Base-by-base conservation (phyloP, 2,888 invertebrate species). In the Argynnis bischoffii region DNA sequence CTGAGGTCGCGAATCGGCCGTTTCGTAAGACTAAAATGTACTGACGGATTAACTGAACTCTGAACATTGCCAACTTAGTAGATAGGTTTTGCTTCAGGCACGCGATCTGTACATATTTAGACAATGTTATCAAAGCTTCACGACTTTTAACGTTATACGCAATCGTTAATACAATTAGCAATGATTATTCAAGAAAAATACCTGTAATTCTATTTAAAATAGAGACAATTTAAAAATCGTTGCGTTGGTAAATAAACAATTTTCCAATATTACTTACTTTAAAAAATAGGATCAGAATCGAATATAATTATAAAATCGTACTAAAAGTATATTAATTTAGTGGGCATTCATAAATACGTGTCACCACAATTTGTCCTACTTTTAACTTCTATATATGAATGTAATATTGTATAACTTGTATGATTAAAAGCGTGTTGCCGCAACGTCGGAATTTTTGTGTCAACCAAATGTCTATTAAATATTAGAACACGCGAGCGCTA, bases 41-140 rank as follows among this genome's bases (percentile, higher is more conserved):
- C 89, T 87, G 87, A 79, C 87, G 85, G 83, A 84, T 82, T 71
- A 83, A 83, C 80, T 80, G 80, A 84, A 82, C 81, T 80, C 79
- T 76, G 82, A 84, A 83, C 81, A 85, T 87, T 85, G 85, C 83
- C 83, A 85, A 88, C 86, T 86, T 81, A 84, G 84, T 87, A 85
- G 86, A 84, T 89, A 89, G 87, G 83, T 88, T 88, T 87, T 84
- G 84, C 85, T 80, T 80, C 81, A 80, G 82, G 78, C 91, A 90
- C 90, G 90, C 90, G 89, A 91, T 87, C 83, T 75, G 80, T 80
- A 77, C 79, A 77, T 79, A 70, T 77, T 78, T 72, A 75, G 69
- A 73, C 67, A 59, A 56, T 68, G 69, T 81, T 80, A 76, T 79
- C 67, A 64, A 69, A 64, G 56, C 46, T 69, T 65, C 63, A 67